Evolutionary conservation across 23 tunicate genomes (phyloP), one percentile per base, ranked within the genome.

Genomic region (Ciona savignyi): DNA sequence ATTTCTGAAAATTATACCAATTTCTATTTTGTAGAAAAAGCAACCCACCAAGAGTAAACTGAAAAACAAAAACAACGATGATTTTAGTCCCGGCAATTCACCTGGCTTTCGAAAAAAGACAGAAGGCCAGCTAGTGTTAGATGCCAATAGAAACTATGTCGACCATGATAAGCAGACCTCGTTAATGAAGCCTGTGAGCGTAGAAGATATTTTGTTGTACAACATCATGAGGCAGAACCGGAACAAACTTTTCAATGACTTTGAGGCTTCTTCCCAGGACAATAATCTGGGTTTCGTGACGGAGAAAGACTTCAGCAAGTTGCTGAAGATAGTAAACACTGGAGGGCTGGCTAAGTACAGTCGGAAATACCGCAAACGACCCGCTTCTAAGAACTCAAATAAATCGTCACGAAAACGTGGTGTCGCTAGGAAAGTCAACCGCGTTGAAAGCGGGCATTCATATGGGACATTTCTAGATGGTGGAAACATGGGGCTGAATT

Each of bases 241-340:
- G 6, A 78, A 78, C 62, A 35, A 66, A 33, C 71, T 78, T 2
- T 78, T 78, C 62, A 72, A 78, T 15, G 74, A 78, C 11, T 78
- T 67, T 34, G 76, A 72, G 29, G 34, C 73, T 51, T 29, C 30
- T 33, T 28, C 49, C 24, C 33, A 34, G 24, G 73, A 31, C 9
- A 66, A 26, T 1, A 24, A 20, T 23, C 15, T 42, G 15, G 56
- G 56, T 42, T 42, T 6, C 56, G 56, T 42, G 56, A 42, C 56
- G 56, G 56, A 42, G 15, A 9, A 15, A 9, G 56, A 42, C 56
- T 42, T 42, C 56, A 15, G 56, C 11, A 42, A 42, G 56, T 15
- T 42, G 9, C 26, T 34, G 73, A 69, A 69, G 9, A 32, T 23
- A 31, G 26, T 34, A 2, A 69, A 69, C 24, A 2, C 73, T 15